These are phyloP conservation scores for Chesias legatella DNA, from an alignment of 2,888 invertebrate species.

Conservation along the genomic window DNA sequence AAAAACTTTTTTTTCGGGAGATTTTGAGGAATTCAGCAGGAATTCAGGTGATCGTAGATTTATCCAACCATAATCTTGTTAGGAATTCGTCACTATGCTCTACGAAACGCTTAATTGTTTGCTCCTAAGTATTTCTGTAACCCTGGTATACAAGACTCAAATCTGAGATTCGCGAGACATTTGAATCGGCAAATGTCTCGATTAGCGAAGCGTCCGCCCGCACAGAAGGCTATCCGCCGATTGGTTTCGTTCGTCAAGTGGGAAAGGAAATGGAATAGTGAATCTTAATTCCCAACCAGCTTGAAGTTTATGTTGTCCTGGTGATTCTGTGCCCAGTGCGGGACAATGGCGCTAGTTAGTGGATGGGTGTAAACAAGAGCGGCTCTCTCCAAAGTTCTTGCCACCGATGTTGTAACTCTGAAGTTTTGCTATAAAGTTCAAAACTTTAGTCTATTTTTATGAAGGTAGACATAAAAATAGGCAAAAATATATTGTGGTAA, in stretches of 20 bases:
- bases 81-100: no score
- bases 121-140: constrained; percentile 36
- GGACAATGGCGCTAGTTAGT: constrained; percentile 23
- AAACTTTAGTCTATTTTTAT: no score
- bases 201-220: constrained; percentile 41
- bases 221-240: constrained; percentile 40
- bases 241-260: constrained; percentile 27
- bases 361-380: constrained; percentile 23
- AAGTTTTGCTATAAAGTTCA: no score
- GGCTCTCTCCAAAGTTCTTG: no score
- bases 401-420: no score
- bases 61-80: no score
- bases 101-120: neutral
- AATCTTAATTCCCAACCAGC: constrained; percentile 14
- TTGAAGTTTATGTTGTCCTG: constrained; percentile 20
- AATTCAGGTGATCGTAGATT: no score
- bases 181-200: constrained; percentile 33
- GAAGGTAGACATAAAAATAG: no score
- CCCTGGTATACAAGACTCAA: constrained; percentile 49
- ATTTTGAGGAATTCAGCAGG: no score
- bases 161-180: constrained; percentile 41
- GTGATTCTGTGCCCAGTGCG: constrained; percentile 20
- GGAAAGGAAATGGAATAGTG: constrained; percentile 3
- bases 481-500: no score
- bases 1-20: no score